Base-by-base conservation (phyloP, 2,797 vertebrate genomes). In the Catostomus latipinnis region DNA sequence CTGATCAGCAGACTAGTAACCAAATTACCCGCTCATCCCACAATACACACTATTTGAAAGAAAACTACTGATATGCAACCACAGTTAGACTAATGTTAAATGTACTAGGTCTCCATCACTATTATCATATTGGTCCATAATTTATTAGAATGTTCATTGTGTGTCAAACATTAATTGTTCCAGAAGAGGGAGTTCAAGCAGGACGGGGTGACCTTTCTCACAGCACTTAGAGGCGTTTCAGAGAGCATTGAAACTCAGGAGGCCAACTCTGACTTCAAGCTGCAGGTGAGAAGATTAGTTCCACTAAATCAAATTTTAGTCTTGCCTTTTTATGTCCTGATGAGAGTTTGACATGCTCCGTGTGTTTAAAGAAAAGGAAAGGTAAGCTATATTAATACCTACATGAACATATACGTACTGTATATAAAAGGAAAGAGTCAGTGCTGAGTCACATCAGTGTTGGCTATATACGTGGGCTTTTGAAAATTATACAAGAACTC, bases 171-270 rank as follows among this genome's bases (percentile, higher is more conserved):
- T 81, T 4, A 71, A 71, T 78, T 14, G 13, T 85, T 82, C 43
- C 85, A 98, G 96, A 94, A 93, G 87, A 86, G 80, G 14, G 94
- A 96, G 82, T 90, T 92, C 61, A 91, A 85, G 85, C 89, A 93
- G 80, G 88, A 93, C 74, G 85, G 87, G 8, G 48, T 82, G 8
- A 86, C 90, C 1, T 68, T 93, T 16, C 62, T 88, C 61, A 78
- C 84, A 14, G 80, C 83, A 10, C 71, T 94, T 0, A 87, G 83
- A 80, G 78, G 86, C 67, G 54, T 92, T 6, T 63, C 88, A 53
- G 88, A 88, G 6, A 65, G 86, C 50, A 81, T 85, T 22, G 76
- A 83, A n/a, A 75, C 86, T 9, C 1, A 67, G 11, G 86, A 82
- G 34, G 74, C 86, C 54, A 80, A 76, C 75, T 81, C 67, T 54